phyloP scores from a whole-genome alignment of 1,140 invertebrate species.

The Gerris buenoi region DNA sequence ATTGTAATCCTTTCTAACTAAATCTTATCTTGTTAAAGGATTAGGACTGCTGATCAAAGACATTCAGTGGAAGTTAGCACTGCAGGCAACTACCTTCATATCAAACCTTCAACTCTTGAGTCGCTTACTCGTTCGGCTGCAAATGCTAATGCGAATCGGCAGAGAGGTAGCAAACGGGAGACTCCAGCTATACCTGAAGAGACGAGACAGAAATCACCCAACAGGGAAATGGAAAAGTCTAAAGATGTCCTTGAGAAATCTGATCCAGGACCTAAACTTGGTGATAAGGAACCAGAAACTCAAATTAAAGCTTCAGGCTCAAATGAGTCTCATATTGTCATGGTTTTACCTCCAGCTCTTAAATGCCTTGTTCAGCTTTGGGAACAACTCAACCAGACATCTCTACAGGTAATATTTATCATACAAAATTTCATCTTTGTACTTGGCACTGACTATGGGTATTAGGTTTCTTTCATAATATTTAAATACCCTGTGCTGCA shows the following conservation, averaged over 20 bases:
- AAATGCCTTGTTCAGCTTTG: slow-evolving; percentile 69
- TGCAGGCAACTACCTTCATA: slow-evolving; percentile 52
- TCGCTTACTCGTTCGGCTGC: slow-evolving; percentile 55
- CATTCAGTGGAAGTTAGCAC: slow-evolving; percentile 24
- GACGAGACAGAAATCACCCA: neutral
- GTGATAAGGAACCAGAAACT: slow-evolving; percentile 4
- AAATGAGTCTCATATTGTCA: slow-evolving; percentile 41
- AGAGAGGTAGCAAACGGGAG: slow-evolving; percentile 39
- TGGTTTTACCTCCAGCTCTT: slow-evolving; percentile 67
- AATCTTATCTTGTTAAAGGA: no score
- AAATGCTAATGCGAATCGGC: slow-evolving; percentile 52
- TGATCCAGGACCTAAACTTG: neutral
- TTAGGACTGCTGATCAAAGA: slow-evolving; percentile 16
- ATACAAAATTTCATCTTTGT: no score
- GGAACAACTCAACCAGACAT: slow-evolving; percentile 66
- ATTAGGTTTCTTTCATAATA: no score
- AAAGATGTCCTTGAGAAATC: no score
- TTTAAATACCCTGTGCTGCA: no score
- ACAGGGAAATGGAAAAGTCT: no score
- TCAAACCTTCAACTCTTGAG: slow-evolving; percentile 59
- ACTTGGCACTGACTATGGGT: no score
- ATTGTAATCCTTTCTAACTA: no score
- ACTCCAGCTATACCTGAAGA: slow-evolving; percentile 4
- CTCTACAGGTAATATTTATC: slow-evolving; percentile 39
- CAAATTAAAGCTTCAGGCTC: no score